These are phyloP conservation scores for Hemibagrus wyckioides DNA, from an alignment of 2,113 vertebrate genomes.

Conservation along the genomic window DNA sequence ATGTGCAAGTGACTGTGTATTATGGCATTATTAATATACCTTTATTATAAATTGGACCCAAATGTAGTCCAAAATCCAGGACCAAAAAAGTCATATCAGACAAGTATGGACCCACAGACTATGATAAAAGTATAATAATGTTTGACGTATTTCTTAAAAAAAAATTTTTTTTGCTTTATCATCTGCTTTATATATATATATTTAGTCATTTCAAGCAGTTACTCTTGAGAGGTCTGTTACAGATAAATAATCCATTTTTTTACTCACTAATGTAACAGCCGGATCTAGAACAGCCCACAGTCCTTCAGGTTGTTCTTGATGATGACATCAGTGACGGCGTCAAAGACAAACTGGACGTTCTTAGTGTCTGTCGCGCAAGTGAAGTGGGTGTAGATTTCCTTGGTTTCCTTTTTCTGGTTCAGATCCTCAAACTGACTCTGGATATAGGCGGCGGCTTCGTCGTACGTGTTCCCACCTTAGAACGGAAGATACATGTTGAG, in stretches of 20 bases:
- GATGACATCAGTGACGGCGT: conserved; percentile 98
- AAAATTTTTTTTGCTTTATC: neutral
- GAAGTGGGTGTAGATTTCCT: conserved; percentile 98
- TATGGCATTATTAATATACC: no score
- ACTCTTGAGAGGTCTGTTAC: neutral
- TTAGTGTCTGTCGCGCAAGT: conserved; percentile 98
- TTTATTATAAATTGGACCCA: no score
- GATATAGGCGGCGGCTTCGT: conserved; percentile 93
- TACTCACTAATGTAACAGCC: neutral
- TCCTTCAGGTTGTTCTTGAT: conserved; percentile 99
- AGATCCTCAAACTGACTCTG: conserved; percentile 96
- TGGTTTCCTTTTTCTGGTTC: conserved; percentile 98
- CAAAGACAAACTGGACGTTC: conserved; percentile 98
- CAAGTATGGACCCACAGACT: neutral
- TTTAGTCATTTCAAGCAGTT: neutral
- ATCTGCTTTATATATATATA: neutral
- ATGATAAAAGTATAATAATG: neutral
- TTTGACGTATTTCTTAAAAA: neutral
- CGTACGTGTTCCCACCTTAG: conserved; percentile 90
- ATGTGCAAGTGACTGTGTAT: neutral
- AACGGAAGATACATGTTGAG: neutral
- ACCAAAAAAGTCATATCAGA: neutral
- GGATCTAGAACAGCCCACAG: conserved; percentile 92
- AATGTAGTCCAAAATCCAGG: neutral
- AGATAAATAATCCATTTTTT: neutral